A percentile compares a stretch with the other conserved stretches of the same genome.
Evolutionary conservation across 2,797 vertebrate genomes (phyloP).

Genomic region (Smutsia gigantea): DNA sequence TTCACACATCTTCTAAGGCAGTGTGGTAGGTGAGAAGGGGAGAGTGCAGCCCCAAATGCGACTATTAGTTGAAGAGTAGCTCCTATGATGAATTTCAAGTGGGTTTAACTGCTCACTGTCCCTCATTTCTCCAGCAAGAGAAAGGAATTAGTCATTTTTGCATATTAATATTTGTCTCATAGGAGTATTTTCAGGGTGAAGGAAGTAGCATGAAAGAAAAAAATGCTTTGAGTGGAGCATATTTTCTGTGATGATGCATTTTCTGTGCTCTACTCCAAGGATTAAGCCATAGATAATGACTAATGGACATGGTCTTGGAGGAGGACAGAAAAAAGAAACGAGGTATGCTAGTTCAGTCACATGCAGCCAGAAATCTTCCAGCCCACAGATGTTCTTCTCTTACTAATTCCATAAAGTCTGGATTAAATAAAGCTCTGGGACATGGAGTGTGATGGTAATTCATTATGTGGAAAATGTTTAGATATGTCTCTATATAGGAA

Average conservation of each 20-base stretch:
- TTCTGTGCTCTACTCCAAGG: neutral
- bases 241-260: constrained; percentile 29
- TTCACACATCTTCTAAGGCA: neutral
- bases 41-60: neutral
- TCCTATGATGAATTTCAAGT: neutral
- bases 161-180: neutral
- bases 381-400: neutral
- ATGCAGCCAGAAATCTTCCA: neutral
- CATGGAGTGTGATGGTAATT: neutral
- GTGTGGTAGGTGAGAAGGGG: neutral
- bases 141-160: neutral
- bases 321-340: neutral
- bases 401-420: neutral
- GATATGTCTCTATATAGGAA: neutral
- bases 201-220: neutral
- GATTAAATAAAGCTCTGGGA: neutral
- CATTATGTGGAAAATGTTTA: neutral
- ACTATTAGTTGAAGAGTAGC: neutral
- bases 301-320: constrained; percentile 11
- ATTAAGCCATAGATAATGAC: neutral
- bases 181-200: neutral
- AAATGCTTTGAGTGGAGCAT: neutral
- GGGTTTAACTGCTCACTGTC: neutral
- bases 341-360: neutral
- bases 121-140: neutral